These are phyloP conservation scores for Tetramorium simillimum DNA, from an alignment of 1,140 invertebrate genomes.

Conservation along the genomic window DNA sequence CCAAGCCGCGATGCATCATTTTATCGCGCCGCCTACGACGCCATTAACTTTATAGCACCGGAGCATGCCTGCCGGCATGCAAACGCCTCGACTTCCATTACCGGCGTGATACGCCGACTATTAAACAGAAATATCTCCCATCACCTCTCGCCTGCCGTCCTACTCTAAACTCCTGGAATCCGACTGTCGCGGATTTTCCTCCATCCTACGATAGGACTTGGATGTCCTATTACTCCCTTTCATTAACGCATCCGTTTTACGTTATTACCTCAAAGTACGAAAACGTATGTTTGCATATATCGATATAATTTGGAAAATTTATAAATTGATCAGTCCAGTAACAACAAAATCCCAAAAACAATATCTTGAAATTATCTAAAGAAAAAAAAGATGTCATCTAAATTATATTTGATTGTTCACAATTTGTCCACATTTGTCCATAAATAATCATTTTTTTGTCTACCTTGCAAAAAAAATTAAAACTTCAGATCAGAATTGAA, in stretches of 20 bases:
- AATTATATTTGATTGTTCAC: too few species aligned
- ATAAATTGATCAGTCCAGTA: not conserved
- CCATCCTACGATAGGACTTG: not conserved
- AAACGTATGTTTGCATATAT: not conserved
- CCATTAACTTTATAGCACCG: constrained; percentile 67
- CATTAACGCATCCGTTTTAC: not conserved
- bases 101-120: constrained; percentile 68
- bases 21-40: constrained; percentile 67
- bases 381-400: not conserved
- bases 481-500: too few species aligned
- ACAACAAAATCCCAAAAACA: not conserved
- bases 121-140: constrained; percentile 74
- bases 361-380: not conserved
- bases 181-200: constrained; percentile 48
- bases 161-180: constrained; percentile 41
- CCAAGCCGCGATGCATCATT: constrained; percentile 64
- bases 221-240: not conserved
- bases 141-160: constrained; percentile 13
- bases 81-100: constrained; percentile 74
- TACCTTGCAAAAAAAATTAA: too few species aligned
- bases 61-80: constrained; percentile 69
- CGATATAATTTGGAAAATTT: not conserved
- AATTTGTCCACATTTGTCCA: too few species aligned
- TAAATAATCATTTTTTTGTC: too few species aligned
- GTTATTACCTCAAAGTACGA: not conserved